Evolutionary conservation across 92 coral and sea anemone genomes (phyloP), one percentile per base, ranked within the genome.

Genomic region (Actinernus sp.): DNA sequence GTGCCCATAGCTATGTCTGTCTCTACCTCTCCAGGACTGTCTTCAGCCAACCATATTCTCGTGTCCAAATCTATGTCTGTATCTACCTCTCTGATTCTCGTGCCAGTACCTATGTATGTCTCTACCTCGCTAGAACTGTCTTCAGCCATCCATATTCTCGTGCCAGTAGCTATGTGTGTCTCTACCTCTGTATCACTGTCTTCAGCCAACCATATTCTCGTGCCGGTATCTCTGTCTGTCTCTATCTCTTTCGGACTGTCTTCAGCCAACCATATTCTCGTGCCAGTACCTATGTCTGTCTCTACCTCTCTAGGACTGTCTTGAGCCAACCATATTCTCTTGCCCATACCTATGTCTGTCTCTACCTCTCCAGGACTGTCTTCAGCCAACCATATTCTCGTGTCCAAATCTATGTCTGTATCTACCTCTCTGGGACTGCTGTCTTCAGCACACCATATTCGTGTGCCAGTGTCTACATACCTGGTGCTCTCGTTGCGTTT

Each of bases 401-500:
- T 45, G 10, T 17, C 21, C 8, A 6, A 6, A 6, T 14, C 41
- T 34, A 45, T 6, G 52, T 45, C 22, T 5, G 52, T 45, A 4
- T 45, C 52, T 18, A 45, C 52, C 22, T 45, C 52, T 8, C 18
- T 45, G 19, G 19, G 5, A 45, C 10, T 45, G n/a, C n/a, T n/a
- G 8, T 45, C 6, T 8, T 45, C 52, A 5, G 52, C 52, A 45
- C 21, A 45, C 52, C 52, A 45, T 45, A 4, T 5, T 45, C 10
- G 4, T 23, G 19, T 45, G 10, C 22, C 21, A 14, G 6, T 34
- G 6, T 14, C 41, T 34, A 45, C n/a, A 23, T 48, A 70, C 78
- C 78, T 70, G 30, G 78, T 70, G 20, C 78, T 70, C 0, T 23
- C 51, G 25, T 30, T 55, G 13, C 64, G 50, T 8, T 41, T 59